These are phyloP conservation scores for Leptopilina clavipes DNA, from an alignment of 1,140 invertebrate species.

Conservation along the genomic window DNA sequence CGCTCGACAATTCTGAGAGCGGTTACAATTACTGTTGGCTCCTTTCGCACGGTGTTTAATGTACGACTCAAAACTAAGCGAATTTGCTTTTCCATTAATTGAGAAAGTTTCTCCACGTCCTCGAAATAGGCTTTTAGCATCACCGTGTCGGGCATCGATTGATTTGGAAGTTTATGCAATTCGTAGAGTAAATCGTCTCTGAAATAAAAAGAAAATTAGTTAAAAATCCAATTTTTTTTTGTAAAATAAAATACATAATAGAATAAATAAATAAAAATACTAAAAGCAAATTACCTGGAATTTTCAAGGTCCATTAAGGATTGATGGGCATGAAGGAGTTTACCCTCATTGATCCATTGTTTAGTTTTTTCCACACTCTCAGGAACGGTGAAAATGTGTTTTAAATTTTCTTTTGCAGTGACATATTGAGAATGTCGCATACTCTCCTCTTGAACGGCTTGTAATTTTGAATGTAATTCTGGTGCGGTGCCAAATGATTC, in stretches of 20 bases:
- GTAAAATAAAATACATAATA: too few relatives aligned
- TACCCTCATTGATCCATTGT: conserved; percentile 95
- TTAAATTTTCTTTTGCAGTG: conserved; percentile 97
- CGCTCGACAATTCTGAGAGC: conserved; percentile 96
- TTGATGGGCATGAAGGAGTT: conserved; percentile 95
- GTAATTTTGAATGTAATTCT: conserved; percentile 84
- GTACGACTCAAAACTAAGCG: conserved; percentile 92
- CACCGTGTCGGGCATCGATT: conserved; percentile 91
- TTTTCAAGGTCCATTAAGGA: conserved; percentile 96
- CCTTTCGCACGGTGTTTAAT: conserved; percentile 94
- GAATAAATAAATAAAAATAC: not conserved
- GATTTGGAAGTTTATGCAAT: conserved; percentile 93
- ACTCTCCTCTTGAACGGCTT: conserved; percentile 93
- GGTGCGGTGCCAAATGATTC: conserved; percentile 81
- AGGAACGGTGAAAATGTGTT: conserved; percentile 98
- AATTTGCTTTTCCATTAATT: conserved; percentile 93
- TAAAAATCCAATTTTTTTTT: not conserved
- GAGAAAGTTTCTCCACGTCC: conserved; percentile 93
- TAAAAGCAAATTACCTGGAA: conserved; percentile 73
- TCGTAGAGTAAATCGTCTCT: conserved; percentile 96
- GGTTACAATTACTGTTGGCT: conserved; percentile 97
- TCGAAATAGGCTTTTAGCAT: conserved; percentile 96
- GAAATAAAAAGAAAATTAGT: not conserved
- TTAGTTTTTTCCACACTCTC: conserved; percentile 97
- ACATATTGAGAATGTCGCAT: conserved; percentile 95